These are phyloP conservation scores for Rhinoderma darwinii DNA, from an alignment of 2,113 vertebrate genomes.

Conservation along the genomic window DNA sequence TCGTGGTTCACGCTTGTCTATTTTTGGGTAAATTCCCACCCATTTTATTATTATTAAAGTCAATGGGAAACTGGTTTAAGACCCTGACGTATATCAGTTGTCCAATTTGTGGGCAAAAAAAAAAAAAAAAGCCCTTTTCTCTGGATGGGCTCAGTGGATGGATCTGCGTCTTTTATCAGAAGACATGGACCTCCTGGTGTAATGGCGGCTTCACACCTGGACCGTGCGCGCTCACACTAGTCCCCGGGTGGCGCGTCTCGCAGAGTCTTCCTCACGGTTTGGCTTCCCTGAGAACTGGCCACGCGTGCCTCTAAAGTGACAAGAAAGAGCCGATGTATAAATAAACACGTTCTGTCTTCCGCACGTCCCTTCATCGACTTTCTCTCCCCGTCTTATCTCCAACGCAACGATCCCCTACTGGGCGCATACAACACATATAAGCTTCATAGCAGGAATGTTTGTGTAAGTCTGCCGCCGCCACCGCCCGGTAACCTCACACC, in stretches of 20 bases:
- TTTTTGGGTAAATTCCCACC: neutral
- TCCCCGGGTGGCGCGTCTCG: neutral
- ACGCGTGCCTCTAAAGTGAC: slow-evolving; percentile 35
- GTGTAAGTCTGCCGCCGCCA: neutral
- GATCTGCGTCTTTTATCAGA: too few species aligned
- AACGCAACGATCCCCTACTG: neutral
- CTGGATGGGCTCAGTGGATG: too few species aligned
- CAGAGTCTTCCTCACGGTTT: neutral
- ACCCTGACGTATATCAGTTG: too few species aligned
- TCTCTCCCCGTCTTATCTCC: neutral
- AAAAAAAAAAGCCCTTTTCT: too few species aligned
- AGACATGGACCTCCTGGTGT: neutral
- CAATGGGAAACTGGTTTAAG: neutral
- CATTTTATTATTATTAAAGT: neutral
- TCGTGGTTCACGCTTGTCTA: neutral
- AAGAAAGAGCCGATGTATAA: slow-evolving; percentile 34
- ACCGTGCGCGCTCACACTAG: neutral
- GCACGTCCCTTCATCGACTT: neutral
- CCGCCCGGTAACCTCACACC: neutral
- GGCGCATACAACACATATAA: neutral
- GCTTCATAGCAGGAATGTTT: neutral
- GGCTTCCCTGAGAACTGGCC: slow-evolving; percentile 19
- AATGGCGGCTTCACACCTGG: neutral
- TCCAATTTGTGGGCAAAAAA: too few species aligned
- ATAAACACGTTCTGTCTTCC: slow-evolving; percentile 16